phyloP scores from a whole-genome alignment of 2,888 invertebrate species.

The Drosophila gaucha region DNA sequence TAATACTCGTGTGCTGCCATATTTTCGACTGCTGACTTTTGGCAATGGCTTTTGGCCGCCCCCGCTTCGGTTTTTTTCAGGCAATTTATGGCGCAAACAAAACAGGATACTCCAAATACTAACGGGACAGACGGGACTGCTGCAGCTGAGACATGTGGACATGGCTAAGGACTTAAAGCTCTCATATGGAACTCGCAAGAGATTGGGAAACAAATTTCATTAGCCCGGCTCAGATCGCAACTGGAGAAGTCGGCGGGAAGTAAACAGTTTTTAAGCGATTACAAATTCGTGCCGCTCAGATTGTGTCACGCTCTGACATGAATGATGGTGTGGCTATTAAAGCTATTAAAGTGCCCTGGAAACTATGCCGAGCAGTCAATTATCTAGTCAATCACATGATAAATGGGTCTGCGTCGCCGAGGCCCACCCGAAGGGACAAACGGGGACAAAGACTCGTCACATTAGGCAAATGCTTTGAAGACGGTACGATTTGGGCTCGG shows the following conservation, averaged over 20 bases:
- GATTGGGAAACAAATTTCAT: no score
- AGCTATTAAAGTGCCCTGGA: conserved; percentile 5
- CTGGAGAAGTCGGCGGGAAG: not conserved
- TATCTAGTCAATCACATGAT: conserved; percentile 77
- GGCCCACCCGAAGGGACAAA: conserved; percentile 27
- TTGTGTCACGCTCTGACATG: not conserved
- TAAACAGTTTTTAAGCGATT: not conserved
- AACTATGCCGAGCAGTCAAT: conserved; percentile 52
- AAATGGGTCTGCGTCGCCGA: conserved; percentile 57
- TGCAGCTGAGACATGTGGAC: conserved; percentile 5
- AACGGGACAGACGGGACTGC: no score
- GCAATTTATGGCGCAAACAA: conserved; percentile 42
- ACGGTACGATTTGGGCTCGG: conserved; percentile 32
- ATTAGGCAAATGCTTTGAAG: conserved; percentile 62
- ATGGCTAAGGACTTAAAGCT: no score
- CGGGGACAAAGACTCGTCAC: conserved; percentile 56
- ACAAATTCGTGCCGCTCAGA: not conserved
- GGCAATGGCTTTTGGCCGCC: conserved; percentile 26
- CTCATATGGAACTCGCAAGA: no score
- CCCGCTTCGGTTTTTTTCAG: not conserved
- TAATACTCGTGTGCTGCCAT: conserved; percentile 43
- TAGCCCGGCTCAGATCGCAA: no score
- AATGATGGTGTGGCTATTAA: conserved; percentile 25
- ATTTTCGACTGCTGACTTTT: conserved; percentile 46
- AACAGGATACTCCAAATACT: conserved; percentile 2